Percentiles rank a stretch among this genome's conserved stretches.
phyloP scores from a whole-genome alignment of 2,113 vertebrate genomes.

The Eretmochelys imbricata region DNA sequence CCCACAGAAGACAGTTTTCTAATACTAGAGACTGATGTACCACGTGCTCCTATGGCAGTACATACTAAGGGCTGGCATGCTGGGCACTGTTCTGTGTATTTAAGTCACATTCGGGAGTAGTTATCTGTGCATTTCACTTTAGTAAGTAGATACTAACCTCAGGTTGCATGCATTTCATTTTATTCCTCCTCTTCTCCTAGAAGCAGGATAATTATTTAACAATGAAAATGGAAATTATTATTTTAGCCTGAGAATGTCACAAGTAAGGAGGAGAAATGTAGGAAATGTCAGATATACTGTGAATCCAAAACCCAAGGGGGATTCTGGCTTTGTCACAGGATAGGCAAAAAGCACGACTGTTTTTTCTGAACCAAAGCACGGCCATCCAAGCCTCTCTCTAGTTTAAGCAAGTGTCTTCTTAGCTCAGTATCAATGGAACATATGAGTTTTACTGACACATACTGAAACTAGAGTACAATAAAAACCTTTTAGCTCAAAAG shows the following conservation, averaged over 20 bases:
- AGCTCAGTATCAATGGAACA: fast-evolving
- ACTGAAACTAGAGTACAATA: background rate
- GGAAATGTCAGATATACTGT: background rate
- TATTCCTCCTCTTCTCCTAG: background rate
- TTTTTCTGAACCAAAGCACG: background rate
- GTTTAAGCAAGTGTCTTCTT: background rate
- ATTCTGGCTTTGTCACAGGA: background rate
- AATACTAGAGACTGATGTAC: background rate
- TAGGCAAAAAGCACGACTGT: background rate
- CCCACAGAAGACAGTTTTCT: background rate
- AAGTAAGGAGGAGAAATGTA: background rate
- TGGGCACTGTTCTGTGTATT: background rate
- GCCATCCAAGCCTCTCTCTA: background rate
- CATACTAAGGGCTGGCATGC: background rate
- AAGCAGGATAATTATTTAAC: background rate
- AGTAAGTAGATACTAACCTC: background rate
- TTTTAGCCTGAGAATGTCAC: background rate
- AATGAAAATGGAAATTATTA: background rate
- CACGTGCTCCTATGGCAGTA: background rate
- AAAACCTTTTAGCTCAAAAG: background rate
- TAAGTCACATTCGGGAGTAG: fast-evolving
- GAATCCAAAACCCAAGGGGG: background rate
- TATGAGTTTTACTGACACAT: background rate
- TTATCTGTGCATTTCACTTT: background rate
- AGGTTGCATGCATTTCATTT: fast-evolving